A percentile compares a stretch with the other conserved stretches of the same genome.
Conservation (phyloP, 1,140 invertebrate genomes). For the Lepidurus packardi region DNA sequence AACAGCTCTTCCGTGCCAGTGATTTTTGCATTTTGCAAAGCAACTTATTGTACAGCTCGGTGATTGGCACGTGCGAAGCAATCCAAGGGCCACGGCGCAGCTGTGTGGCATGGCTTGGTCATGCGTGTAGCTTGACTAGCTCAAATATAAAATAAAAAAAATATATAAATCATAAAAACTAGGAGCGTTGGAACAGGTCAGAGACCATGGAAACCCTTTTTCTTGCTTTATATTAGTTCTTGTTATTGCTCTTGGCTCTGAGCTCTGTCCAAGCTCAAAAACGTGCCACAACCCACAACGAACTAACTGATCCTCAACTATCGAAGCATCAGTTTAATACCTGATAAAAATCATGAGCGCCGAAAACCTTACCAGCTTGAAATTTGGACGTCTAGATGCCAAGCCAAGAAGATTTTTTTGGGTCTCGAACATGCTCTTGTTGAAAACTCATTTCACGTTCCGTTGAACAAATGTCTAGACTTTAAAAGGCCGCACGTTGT, state of each 20-base stretch:
- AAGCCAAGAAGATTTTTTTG: background rate
- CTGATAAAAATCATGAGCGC: no score
- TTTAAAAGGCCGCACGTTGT: background rate
- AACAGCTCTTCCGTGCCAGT: conserved; percentile 9
- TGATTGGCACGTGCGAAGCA: conserved; percentile 17
- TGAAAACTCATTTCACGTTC: background rate
- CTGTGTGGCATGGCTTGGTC: background rate
- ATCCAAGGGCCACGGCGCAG: conserved; percentile 7
- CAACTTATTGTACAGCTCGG: background rate
- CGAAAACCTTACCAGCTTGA: no score
- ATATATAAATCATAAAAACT: background rate
- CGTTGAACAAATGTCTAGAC: background rate
- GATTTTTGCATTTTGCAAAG: conserved; percentile 13
- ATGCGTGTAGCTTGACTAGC: conserved; percentile 13
- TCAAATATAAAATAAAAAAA: background rate
- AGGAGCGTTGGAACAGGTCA: background rate
- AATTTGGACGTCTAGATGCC: no score
- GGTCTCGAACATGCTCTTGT: background rate
- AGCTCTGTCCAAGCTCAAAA: background rate
- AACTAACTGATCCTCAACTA: no score
- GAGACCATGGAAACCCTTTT: background rate
- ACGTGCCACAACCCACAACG: background rate
- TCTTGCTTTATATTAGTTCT: background rate
- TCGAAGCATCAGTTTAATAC: no score
- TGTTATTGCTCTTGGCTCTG: background rate